Evolutionary conservation across 2,797 vertebrate genomes (phyloP).

Genomic region (Denticeps clupeoides): DNA sequence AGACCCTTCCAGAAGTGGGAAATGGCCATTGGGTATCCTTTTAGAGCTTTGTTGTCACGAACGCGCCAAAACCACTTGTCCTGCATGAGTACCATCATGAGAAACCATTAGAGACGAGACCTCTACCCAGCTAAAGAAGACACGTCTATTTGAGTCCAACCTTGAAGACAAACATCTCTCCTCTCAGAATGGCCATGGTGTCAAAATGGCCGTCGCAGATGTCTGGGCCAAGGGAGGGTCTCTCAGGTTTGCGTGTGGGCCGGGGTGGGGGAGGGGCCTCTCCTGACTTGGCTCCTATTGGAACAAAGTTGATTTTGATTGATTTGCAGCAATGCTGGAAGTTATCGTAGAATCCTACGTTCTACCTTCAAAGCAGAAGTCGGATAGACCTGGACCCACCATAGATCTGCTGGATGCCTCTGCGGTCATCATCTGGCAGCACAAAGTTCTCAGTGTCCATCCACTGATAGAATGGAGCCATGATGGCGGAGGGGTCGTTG

Average conservation of each 20-base stretch:
- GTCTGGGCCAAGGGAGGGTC: constrained; percentile 61
- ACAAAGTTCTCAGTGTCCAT: constrained; percentile 83
- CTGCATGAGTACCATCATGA: constrained; percentile 39
- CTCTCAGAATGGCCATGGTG: constrained; percentile 75
- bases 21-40: constrained; percentile 76
- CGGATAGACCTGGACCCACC: too few relatives aligned
- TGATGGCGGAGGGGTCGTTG: constrained; percentile 76
- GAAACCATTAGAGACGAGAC: not conserved
- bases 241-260: constrained; percentile 50
- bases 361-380: too few relatives aligned
- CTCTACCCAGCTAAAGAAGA: too few relatives aligned
- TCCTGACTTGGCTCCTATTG: constrained; percentile 51
- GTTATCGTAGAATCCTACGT: too few relatives aligned
- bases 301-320: not conserved
- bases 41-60: constrained; percentile 72
- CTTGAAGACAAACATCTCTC: constrained; percentile 92
- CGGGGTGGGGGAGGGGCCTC: constrained; percentile 43
- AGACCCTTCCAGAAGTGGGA: constrained; percentile 82
- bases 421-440: constrained; percentile 76
- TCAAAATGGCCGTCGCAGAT: constrained; percentile 86
- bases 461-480: constrained; percentile 93
- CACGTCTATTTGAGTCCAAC: constrained; percentile 35
- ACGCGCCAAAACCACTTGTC: constrained; percentile 88
- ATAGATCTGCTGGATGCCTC: constrained; percentile 81
- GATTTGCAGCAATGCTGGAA: too few relatives aligned